These are phyloP conservation scores for Amphiprion ocellaris DNA, from an alignment of 2,113 vertebrate genomes.

Conservation along the genomic window DNA sequence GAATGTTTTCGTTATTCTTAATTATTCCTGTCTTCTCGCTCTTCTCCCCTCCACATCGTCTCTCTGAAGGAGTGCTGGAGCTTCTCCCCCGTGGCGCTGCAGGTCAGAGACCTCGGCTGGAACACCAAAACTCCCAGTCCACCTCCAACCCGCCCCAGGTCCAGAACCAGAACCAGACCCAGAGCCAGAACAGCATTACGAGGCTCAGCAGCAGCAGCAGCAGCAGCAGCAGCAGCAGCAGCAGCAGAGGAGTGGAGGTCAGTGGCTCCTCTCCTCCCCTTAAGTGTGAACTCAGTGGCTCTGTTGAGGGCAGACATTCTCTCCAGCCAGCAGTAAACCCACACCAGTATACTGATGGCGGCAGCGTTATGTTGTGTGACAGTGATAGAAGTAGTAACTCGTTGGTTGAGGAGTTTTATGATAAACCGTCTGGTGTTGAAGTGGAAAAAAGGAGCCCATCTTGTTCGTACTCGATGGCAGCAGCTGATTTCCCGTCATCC, in stretches of 20 bases:
- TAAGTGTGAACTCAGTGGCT: constrained; percentile 75
- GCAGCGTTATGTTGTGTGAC: constrained; percentile 63
- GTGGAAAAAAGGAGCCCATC: constrained; percentile 29
- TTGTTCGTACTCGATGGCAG: constrained; percentile 52
- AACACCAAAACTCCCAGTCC: constrained; percentile 34
- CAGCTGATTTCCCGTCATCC: constrained; percentile 51
- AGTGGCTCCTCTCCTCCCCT: constrained; percentile 84
- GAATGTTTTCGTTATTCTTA: too few relatives aligned
- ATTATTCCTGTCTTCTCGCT: too few relatives aligned
- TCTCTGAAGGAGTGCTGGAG: constrained; percentile 68
- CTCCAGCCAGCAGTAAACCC: constrained; percentile 55
- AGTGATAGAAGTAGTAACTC: constrained; percentile 48
- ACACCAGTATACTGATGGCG: constrained; percentile 27
- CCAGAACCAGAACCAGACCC: constrained; percentile 2
- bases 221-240: constrained; percentile 40
- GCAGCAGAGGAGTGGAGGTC: constrained; percentile 81
- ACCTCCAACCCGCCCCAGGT: constrained; percentile 23
- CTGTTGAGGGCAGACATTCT: constrained; percentile 49
- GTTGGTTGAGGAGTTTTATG: constrained; percentile 61
- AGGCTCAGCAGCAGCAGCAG: too few relatives aligned
- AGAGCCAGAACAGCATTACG: constrained; percentile 5
- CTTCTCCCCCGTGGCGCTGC: constrained; percentile 23
- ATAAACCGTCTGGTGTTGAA: constrained; percentile 32
- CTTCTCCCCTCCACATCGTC: background rate
- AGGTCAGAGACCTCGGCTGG: constrained; percentile 12